Base-by-base conservation (phyloP, 2,888 invertebrate genomes). In the Brenthis ino region DNA sequence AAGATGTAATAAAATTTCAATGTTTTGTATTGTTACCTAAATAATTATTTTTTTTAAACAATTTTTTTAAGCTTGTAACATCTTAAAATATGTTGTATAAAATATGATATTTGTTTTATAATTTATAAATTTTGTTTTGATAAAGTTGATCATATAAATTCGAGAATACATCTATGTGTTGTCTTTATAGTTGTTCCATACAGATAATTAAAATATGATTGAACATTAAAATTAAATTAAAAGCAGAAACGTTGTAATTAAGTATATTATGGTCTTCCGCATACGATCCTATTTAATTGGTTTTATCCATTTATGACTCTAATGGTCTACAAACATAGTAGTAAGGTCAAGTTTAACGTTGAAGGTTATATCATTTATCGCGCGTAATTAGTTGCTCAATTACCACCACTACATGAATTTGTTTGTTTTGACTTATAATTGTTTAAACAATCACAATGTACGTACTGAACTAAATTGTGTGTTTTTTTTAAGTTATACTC, bases 351-450 rank as follows among this genome's bases (percentile, higher is more conserved):
- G 67, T 67, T 69, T 61, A 67, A 48, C 58, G 67, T 28, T 51
- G 73, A 77, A 83, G 86, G 84, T 79, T 79, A 71, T n/a, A 33
- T 67, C 77, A 82, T 83, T 85, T 81, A 69, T 54, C 57, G 76
- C 50, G 53, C 69, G 64, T 78, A 81, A 84, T 84, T 85, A 80
- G 69, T 50, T 54, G 51, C 16, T 37, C 63, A 72, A 72, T 70
- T 72, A 70, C 50, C 50, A 58, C 58, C 28, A 54, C 37, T 48
- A 51, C 66, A 71, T 74, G 68, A 70, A 69, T 70, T 68, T 64
- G 69, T 70, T 69, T 70, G 70, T 70, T 69, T 70, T 60, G 51
- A 56, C 55, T 48, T 61, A 20, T 28, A 57, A 68, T 66, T 60
- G 53, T 56, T 55, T 24, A 63, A 68, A 68, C 64, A 58, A 65